Conservation (phyloP, 2,888 invertebrate species). For the Dorcus hopei region DNA sequence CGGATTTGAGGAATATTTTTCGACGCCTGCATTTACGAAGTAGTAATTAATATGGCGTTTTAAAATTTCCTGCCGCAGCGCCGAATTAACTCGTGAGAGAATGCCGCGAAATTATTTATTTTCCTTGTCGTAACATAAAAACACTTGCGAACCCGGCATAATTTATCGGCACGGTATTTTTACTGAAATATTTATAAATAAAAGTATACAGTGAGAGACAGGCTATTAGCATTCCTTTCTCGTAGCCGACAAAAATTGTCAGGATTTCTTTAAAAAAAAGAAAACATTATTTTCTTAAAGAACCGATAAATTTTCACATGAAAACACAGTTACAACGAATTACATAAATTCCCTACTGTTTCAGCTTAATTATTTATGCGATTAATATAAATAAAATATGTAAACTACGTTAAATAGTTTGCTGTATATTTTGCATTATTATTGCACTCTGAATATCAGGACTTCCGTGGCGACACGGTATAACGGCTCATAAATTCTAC, state of each 20-base stretch:
- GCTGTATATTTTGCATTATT: too few relatives aligned
- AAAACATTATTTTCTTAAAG: slow-evolving; percentile 28
- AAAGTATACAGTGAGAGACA: slow-evolving; percentile 30
- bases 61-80: neutral
- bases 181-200: slow-evolving; percentile 28
- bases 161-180: slow-evolving; percentile 21
- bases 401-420: too few relatives aligned
- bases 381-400: too few relatives aligned
- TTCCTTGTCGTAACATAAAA: neutral
- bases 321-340: too few relatives aligned
- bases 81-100: neutral
- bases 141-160: slow-evolving; percentile 18
- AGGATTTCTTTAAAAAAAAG: slow-evolving; percentile 30
- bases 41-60: neutral
- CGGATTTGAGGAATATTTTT: neutral
- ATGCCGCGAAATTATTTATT: neutral
- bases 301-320: neutral
- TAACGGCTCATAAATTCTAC: too few relatives aligned
- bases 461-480: too few relatives aligned
- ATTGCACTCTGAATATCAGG: too few relatives aligned
- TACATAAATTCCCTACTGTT: too few relatives aligned
- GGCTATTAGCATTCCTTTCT: slow-evolving; percentile 32
- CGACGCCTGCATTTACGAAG: too few relatives aligned
- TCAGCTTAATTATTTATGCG: too few relatives aligned
- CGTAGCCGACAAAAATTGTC: slow-evolving; percentile 28